Conservation (phyloP, 2,888 invertebrate genomes). For the Syritta pipiens region DNA sequence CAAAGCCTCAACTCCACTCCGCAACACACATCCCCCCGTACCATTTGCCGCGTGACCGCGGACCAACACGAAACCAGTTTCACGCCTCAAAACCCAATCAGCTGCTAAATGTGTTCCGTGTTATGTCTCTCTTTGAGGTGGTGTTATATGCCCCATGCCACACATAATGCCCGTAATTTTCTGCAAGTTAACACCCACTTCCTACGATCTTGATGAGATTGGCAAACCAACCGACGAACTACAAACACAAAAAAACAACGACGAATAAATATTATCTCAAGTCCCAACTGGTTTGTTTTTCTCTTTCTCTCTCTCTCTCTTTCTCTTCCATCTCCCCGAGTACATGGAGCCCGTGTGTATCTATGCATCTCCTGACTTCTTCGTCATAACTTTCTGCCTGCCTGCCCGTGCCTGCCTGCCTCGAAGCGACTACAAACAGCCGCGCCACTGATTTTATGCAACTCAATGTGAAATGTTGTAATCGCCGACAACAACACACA, state of each 20-base stretch:
- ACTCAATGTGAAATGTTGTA: conserved; percentile 57
- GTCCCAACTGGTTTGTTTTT: conserved; percentile 48
- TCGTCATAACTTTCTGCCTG: conserved; percentile 34
- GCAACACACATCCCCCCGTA: conserved; percentile 1
- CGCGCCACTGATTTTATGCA: conserved; percentile 55
- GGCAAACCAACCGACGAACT: conserved; percentile 37
- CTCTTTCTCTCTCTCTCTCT: too few relatives aligned
- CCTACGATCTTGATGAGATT: conserved; percentile 67
- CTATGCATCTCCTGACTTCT: conserved; percentile 16
- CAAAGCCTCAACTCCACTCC: conserved; percentile 32
- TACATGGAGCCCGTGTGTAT: background rate
- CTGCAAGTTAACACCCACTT: conserved; percentile 69
- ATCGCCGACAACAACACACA: conserved; percentile 9
- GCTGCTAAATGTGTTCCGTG: conserved; percentile 57
- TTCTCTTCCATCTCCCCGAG: conserved; percentile 4
- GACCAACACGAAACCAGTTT: conserved; percentile 27
- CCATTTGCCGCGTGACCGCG: too few relatives aligned
- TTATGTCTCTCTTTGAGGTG: conserved; percentile 28
- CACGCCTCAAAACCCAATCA: conserved; percentile 57
- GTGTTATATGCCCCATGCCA: conserved; percentile 46
- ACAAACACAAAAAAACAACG: conserved; percentile 14
- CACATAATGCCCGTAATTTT: conserved; percentile 57
- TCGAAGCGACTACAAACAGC: too few relatives aligned
- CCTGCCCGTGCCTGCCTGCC: too few relatives aligned
- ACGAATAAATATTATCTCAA: conserved; percentile 28